Conservation (phyloP, 2,797 vertebrate genomes). For the Thamnophis elegans region DNA sequence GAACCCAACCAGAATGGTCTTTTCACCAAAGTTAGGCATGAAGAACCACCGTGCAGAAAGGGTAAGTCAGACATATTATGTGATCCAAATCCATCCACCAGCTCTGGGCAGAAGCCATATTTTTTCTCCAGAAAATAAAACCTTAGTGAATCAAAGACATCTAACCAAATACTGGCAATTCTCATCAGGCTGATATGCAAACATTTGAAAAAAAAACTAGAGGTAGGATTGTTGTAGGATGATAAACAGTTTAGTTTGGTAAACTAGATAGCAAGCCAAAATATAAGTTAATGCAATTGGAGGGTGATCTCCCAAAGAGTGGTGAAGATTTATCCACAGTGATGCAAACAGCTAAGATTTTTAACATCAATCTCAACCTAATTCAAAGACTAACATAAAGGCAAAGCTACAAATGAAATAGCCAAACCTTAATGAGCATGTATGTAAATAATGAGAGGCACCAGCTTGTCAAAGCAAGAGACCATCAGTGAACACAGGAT, state of each 20-base stretch:
- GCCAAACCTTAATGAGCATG: background rate
- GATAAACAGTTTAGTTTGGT: background rate
- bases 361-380: background rate
- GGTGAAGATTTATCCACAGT: background rate
- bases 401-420: background rate
- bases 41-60: background rate
- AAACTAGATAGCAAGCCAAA: background rate
- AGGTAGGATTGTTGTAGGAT: background rate
- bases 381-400: background rate
- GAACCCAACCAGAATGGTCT: conserved; percentile 1
- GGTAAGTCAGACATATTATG: background rate
- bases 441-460: background rate
- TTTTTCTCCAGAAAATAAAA: background rate
- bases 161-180: background rate
- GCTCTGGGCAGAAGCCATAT: background rate
- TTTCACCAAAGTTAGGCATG: background rate
- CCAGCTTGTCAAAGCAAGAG: background rate
- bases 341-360: background rate
- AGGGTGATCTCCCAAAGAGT: background rate
- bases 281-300: background rate
- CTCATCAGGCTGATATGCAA: background rate
- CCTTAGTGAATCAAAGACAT: background rate
- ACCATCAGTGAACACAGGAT: background rate
- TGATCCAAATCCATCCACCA: background rate
- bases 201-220: background rate